phyloP scores from a whole-genome alignment of 2,797 vertebrate genomes.

The Leptoclinus maculatus region DNA sequence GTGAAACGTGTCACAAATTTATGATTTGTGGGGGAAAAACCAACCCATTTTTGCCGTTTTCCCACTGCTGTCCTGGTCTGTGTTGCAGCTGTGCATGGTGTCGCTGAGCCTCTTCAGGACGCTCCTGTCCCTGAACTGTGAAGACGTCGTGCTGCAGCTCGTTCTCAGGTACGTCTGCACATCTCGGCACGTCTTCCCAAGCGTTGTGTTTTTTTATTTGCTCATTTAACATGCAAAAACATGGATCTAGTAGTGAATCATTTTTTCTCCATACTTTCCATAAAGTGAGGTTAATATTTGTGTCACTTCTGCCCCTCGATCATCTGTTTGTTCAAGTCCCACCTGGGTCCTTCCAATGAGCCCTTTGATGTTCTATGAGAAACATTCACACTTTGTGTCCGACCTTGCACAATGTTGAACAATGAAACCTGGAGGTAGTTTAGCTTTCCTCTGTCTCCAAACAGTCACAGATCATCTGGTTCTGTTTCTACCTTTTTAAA shows the following conservation, averaged over 20 bases:
- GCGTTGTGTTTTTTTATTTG: background rate
- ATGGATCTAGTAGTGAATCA: no score
- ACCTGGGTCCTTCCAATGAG: background rate
- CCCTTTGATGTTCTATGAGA: no score
- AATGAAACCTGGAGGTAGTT: background rate
- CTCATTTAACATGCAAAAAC: background rate
- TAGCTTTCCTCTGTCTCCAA: background rate
- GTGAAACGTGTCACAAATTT: background rate
- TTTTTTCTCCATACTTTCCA: no score
- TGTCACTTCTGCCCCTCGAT: background rate
- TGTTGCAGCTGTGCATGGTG: slow-evolving; percentile 92
- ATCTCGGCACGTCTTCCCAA: background rate
- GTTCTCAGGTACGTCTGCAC: slow-evolving; percentile 89
- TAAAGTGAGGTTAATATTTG: no score
- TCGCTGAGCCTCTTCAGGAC: slow-evolving; percentile 97
- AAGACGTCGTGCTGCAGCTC: slow-evolving; percentile 96
- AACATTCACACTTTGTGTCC: background rate
- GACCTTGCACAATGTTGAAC: background rate
- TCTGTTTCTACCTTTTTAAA: no score
- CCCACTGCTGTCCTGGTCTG: background rate
- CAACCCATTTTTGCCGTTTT: no score
- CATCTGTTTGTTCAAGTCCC: background rate
- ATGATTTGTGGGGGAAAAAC: no score
- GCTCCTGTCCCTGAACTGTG: slow-evolving; percentile 94
- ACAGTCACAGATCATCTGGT: background rate